Evolutionary conservation across 2,113 vertebrate genomes (phyloP), one percentile per base, ranked within the genome.

Genomic region (Dasyprocta punctata): DNA sequence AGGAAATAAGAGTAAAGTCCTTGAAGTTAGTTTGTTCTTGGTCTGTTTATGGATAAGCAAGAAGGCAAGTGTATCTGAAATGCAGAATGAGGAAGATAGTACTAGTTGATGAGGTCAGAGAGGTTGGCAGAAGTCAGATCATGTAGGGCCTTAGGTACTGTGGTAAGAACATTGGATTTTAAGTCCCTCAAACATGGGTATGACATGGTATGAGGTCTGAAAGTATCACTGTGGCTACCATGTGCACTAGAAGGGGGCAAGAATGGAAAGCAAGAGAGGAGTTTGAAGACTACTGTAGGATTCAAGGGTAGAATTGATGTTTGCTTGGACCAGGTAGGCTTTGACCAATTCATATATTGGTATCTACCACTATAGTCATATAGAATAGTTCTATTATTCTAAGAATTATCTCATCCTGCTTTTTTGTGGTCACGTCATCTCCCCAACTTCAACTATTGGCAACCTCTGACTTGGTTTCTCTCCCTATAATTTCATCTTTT

Each of bases 11-110:
- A 65, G 54, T 38, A 78, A 95, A 92, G 56, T 93, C 30, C 26
- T 96, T 94, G 36, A 95, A 61, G 58, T 83, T 95, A 65, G 89
- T 86, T 26, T 61, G 67, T 83, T 75, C 61, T 84, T 92, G 90
- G 52, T 28, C 47, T 96, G 17, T 67, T 61, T 58, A 28, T 71
- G 24, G 36, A 52, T 41, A 86, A 90, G 38, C 14, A 92, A 95
- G 80, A 47, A 94, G 65, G 58, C 7, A 33, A 90, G 5, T 41
- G 5, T 94, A 82, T 36, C 47, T 78, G 41, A 26, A 93, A 94
- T 83, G 71, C 49, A 58, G 12, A 83, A 26, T 58, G 58, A 82
- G 13, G 33, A 38, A 17, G 13, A 30, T 3, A 90, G 28, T 83
- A 44, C 58, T 90, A 88, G 28, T 54, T 85, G 44, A 90, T 69